phyloP scores from a whole-genome alignment of 1,140 invertebrate genomes.

The Delia radicum region DNA sequence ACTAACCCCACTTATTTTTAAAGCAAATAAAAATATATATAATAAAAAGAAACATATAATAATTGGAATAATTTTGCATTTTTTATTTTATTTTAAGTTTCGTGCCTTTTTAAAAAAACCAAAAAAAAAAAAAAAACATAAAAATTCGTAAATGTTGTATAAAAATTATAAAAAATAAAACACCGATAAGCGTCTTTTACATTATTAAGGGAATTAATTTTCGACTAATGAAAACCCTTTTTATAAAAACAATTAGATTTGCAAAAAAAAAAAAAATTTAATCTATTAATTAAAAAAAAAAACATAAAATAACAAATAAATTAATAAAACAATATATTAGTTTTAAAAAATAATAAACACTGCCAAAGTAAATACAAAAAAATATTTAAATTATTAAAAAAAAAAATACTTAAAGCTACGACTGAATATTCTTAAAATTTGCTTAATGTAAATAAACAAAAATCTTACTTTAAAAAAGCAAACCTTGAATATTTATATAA shows the following conservation, averaged over 20 bases:
- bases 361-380: constrained; percentile 3
- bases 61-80: background rate
- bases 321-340: background rate
- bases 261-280: background rate
- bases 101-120: background rate
- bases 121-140: background rate
- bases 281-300: background rate
- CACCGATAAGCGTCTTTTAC: constrained; percentile 3
- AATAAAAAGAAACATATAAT: background rate
- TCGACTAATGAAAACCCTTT: background rate
- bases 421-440: constrained; percentile 18
- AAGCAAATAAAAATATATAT: background rate
- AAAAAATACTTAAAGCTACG: background rate
- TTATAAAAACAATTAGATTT: background rate
- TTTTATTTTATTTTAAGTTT: constrained; percentile 7
- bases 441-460: too few species aligned
- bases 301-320: too few species aligned
- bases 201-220: constrained; percentile 17
- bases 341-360: background rate
- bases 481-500: too few species aligned
- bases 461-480: too few species aligned
- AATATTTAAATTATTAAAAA: background rate
- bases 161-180: background rate
- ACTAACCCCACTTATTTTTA: background rate
- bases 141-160: background rate